Evolutionary conservation across 2,113 vertebrate species (phyloP), one percentile per base, ranked within the genome.

Genomic region (Chloebia gouldiae): DNA sequence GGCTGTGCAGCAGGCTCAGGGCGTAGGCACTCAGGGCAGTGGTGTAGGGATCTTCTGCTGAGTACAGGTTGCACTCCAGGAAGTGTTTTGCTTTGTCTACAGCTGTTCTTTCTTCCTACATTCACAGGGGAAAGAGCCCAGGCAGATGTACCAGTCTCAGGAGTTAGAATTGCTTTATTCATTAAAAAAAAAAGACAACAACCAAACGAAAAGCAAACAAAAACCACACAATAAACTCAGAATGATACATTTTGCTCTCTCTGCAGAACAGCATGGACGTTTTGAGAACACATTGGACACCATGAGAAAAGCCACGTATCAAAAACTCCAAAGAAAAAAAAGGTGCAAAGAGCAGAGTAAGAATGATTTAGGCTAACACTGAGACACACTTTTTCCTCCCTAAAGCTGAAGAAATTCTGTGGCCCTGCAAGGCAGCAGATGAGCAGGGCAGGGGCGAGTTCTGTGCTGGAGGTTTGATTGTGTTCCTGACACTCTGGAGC

Each of bases 21-120:
- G 98, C 97, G 2, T 99, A 99, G 2, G 99, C 98, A 0, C 80
- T 98, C 96, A 99, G 95, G 49, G 99, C 99, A 0, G 98, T 98
- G 39, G 98, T 99, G 97, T 99, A 99, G 3, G 99, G 99, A n/a
- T 99, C 99, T 14, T 97, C 98, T 18, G 98, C 98, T 3, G 98
- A 98, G 90, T 98, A 98, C 4, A 97, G 93, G 92, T 98, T 98
- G 81, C 97, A 98, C 97, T 99, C 99, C 96, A 99, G 95, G 97
- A 99, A 99, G 73, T 92, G 96, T 80, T 98, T 99, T 21, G 99
- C 99, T 97, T 98, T 99, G 72, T 98, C 97, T 37, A 99, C 97
- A 3, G 99, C 97, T 64, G 90, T 73, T 93, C 98, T 98, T 96
- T 99, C 99, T 84, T 98, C 99, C 99, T 99, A 59, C 50, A 79